Conservation (phyloP, 2,113 vertebrate genomes). For the Pseudonaja textilis region DNA sequence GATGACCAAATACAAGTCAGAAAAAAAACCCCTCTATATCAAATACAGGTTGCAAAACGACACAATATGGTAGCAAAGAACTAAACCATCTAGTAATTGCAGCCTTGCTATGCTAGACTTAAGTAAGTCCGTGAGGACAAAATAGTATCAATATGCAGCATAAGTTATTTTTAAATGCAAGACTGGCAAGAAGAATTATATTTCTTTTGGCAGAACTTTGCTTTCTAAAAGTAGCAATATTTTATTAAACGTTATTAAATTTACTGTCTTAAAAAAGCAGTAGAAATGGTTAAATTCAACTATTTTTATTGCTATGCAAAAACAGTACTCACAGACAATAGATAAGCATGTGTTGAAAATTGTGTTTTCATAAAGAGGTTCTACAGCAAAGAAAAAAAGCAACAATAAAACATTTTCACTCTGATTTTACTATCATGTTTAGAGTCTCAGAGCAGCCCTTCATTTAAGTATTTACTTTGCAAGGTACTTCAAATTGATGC, state of each 20-base stretch:
- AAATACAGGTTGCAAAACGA: too few species aligned
- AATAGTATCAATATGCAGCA: constrained; percentile 3
- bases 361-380: not conserved
- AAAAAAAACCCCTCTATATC: too few species aligned
- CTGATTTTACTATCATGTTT: not conserved
- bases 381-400: not conserved
- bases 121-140: not conserved
- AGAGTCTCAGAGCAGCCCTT: fast-evolving
- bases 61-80: too few species aligned
- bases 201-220: constrained; percentile 49
- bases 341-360: not conserved
- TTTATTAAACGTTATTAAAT: constrained; percentile 62
- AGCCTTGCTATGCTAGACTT: not conserved
- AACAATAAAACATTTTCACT: not conserved
- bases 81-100: too few species aligned
- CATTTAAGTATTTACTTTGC: not conserved
- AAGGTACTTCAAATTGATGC: not conserved
- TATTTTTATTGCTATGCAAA: constrained; percentile 43
- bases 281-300: constrained; percentile 36
- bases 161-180: not conserved
- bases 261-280: constrained; percentile 35
- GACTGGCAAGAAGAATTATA: constrained; percentile 42
- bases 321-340: constrained; percentile 18
- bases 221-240: constrained; percentile 45
- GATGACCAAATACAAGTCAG: not conserved